Percentiles rank a stretch among this genome's conserved stretches.
Conservation (phyloP, 1,140 invertebrate species). For the Archegozetes longisetosus region DNA sequence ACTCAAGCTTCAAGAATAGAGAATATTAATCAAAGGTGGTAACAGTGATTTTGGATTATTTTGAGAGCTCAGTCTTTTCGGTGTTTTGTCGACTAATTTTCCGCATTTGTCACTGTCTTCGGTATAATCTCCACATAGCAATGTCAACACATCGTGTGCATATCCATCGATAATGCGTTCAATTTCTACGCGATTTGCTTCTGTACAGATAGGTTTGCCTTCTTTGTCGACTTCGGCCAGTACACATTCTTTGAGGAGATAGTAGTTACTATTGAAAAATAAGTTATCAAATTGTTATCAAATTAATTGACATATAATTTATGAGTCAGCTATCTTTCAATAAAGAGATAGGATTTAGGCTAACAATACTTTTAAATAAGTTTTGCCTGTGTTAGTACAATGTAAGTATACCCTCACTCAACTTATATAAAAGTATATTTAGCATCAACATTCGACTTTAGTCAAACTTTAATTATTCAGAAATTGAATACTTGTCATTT, state of each 20-base stretch:
- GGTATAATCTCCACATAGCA: slow-evolving; percentile 13
- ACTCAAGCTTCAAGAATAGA: no score
- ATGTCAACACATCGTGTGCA: neutral
- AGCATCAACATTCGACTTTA: no score
- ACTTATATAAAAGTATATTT: no score
- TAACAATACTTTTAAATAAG: no score
- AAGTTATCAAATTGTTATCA: neutral
- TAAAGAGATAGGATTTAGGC: neutral
- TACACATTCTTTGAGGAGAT: neutral
- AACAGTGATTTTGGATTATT: neutral
- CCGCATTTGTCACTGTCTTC: slow-evolving; percentile 12
- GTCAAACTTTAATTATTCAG: no score
- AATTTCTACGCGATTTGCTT: neutral
- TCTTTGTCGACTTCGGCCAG: neutral
- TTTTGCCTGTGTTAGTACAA: no score
- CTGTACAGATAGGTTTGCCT: neutral
- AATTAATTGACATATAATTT: neutral
- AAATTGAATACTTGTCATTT: no score
- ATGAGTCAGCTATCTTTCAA: neutral
- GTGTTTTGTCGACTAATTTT: neutral
- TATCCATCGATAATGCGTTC: slow-evolving; percentile 13
- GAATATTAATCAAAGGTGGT: neutral
- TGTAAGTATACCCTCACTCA: no score
- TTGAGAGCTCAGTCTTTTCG: neutral
- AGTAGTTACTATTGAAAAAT: slow-evolving; percentile 1